These are phyloP conservation scores for Spodoptera litura DNA, from an alignment of 1,140 invertebrate genomes.

Conservation along the genomic window DNA sequence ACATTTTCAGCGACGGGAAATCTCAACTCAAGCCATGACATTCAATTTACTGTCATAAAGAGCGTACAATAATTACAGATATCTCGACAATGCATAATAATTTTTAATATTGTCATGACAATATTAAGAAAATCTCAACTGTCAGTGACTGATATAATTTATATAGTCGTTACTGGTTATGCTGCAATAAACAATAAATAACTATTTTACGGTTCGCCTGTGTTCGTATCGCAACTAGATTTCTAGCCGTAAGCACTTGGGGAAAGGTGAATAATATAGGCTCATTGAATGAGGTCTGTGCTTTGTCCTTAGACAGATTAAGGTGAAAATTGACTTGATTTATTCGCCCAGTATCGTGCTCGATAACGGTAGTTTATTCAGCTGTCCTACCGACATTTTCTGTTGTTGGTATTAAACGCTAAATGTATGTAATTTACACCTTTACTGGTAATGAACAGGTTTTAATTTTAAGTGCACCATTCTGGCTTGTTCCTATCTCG, in stretches of 20 bases:
- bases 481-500: not conserved
- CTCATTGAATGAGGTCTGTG: conserved; percentile 51
- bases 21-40: not conserved
- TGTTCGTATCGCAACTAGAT: conserved; percentile 48
- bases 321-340: conserved; percentile 44
- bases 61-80: not conserved
- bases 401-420: conserved; percentile 21
- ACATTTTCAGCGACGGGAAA: not conserved
- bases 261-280: conserved; percentile 55
- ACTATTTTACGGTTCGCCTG: conserved; percentile 45
- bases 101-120: conserved; percentile 1
- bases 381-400: conserved; percentile 23
- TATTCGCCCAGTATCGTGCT: conserved; percentile 9
- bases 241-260: conserved; percentile 52
- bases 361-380: conserved; percentile 38
- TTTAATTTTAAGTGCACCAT: not conserved
- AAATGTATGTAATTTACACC: conserved; percentile 31
- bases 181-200: conserved; percentile 46
- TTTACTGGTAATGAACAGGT: not conserved
- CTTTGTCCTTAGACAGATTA: conserved; percentile 44
- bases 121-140: conserved; percentile 10
- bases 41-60: not conserved
- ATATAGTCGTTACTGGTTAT: conserved; percentile 18
- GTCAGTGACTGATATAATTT: conserved; percentile 31
- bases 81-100: not conserved